phyloP scores from a whole-genome alignment of 2,113 vertebrate species.

The Mixornis gularis region DNA sequence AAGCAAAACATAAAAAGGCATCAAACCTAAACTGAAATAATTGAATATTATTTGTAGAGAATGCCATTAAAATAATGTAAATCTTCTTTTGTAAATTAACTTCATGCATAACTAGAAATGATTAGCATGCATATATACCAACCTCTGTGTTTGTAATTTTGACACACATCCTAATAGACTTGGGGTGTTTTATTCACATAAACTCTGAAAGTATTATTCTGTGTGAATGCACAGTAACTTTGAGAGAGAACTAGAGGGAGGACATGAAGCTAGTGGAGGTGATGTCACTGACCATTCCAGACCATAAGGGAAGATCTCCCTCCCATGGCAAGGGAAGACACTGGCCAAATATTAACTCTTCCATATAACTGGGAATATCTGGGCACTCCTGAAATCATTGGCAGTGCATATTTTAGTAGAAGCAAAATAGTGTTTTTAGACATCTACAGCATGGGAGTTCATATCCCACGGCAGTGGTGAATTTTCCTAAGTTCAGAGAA shows the following conservation, averaged over 20 bases:
- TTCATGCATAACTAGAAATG: conserved; percentile 59
- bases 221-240: background rate
- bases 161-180: conserved; percentile 23
- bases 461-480: background rate
- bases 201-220: background rate
- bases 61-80: conserved; percentile 61
- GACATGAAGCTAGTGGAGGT: background rate
- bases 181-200: background rate
- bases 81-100: conserved; percentile 51
- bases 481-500: background rate
- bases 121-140: conserved; percentile 31
- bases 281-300: background rate
- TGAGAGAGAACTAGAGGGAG: background rate
- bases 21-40: conserved; percentile 49
- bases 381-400: background rate
- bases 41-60: conserved; percentile 55
- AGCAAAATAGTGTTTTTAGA: background rate
- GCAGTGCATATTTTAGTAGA: background rate
- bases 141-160: conserved; percentile 41
- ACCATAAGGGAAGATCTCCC: background rate
- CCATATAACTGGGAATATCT: background rate
- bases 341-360: background rate
- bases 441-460: background rate
- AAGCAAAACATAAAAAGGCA: conserved; percentile 49
- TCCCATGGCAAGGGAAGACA: background rate